Evolutionary conservation across 2,113 vertebrate genomes (phyloP).

Genomic region (Vulpes lagopus): DNA sequence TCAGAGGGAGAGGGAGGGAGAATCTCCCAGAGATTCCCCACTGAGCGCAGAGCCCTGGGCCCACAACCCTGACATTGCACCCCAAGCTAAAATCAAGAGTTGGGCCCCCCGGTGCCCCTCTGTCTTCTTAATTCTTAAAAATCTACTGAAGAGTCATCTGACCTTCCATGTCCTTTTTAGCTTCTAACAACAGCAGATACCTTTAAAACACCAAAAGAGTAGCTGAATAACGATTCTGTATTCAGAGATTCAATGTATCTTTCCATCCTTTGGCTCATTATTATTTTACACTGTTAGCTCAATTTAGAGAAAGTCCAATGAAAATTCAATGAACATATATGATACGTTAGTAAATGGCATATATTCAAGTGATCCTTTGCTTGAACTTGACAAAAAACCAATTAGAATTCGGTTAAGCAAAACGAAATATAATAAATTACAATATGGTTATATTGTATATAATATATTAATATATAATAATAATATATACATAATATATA

Average conservation of each 20-base stretch:
- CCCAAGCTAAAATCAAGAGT: not conserved
- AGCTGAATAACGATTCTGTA: not conserved
- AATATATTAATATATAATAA: no score
- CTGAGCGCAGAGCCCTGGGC: not conserved
- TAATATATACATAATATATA: no score
- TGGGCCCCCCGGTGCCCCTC: no score
- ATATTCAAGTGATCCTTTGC: not conserved
- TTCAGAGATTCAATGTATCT: not conserved
- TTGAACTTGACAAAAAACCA: not conserved
- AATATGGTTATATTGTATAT: no score
- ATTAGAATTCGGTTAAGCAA: constrained; percentile 8
- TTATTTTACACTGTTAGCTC: not conserved
- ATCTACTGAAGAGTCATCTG: not conserved
- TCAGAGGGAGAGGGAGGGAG: not conserved
- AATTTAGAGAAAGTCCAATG: not conserved
- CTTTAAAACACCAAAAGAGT: not conserved
- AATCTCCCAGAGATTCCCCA: not conserved
- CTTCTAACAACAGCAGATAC: not conserved
- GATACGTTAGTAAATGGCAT: not conserved
- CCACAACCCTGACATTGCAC: not conserved
- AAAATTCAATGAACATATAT: not conserved
- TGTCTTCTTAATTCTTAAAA: not conserved
- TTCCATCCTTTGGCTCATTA: not conserved
- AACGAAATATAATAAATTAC: not conserved
- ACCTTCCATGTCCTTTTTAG: not conserved